Evolutionary conservation across 2,797 vertebrate genomes (phyloP), one percentile per base, ranked within the genome.

Genomic region (Linurgus olivaceus): DNA sequence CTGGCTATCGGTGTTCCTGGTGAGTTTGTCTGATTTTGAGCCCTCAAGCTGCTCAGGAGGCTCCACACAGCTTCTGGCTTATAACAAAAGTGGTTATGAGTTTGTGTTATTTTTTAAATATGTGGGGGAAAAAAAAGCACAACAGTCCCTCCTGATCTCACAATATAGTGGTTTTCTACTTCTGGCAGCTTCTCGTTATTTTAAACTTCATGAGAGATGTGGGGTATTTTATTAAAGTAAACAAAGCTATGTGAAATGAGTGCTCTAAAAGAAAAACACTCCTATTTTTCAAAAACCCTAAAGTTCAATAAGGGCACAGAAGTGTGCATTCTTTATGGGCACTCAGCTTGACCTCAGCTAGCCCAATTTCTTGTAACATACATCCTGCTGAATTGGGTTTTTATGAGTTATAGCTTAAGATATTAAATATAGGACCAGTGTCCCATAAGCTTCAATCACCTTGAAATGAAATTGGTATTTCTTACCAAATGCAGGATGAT

Each of bases 111-210:
- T 38, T 63, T 54, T 81, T 72, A 35, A 71, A 21, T n/a, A 4
- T 5, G 8, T 19, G 29, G 8, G 16, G 51, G 7, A 2, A 0
- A 16, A 0, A 16, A 51, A 68, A 17, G 6, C 6, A 2, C 15
- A 47, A 2, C 21, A 29, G n/a, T 66, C 84, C 28, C 12, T 73
- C 2, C 2, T 67, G 66, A 93, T 74, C 42, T 40, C 12, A 25
- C 10, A 44, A 0, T 50, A 6, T 4, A 59, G 48, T 42, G 7
- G 2, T 59, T 29, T 91, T 29, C 29, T 14, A 10, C 24, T 75
- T 42, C 62, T 72, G 20, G 35, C 35, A 75, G 35, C 70, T 80
- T 71, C 35, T 77, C 7, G 54, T 83, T 74, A 61, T 77, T 77
- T 84, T 65, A 45, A 86, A 75, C 37, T 61, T 72, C 26, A 31